phyloP scores from a whole-genome alignment of 2,797 vertebrate species.

The Sebastolobus alascanus region DNA sequence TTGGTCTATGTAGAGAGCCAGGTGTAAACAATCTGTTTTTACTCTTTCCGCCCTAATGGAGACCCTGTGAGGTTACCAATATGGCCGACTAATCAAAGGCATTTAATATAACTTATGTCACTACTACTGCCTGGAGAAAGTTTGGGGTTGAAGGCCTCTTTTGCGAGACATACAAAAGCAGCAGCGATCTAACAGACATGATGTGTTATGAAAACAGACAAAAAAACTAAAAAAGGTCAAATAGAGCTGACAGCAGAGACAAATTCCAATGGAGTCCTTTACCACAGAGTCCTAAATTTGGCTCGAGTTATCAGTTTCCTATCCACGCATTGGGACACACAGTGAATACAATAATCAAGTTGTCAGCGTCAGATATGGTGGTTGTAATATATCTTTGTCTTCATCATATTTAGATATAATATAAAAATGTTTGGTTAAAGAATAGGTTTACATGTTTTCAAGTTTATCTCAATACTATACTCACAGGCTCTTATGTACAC shows the following conservation, averaged over 20 bases:
- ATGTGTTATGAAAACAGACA: neutral
- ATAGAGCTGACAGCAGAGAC: neutral
- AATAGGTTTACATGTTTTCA: neutral
- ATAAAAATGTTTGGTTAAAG: neutral
- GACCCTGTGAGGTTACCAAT: neutral
- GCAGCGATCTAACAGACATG: neutral
- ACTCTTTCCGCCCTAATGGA: neutral
- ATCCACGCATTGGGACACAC: neutral
- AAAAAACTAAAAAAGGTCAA: neutral
- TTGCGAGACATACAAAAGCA: neutral
- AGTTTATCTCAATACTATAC: neutral
- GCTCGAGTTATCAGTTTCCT: neutral
- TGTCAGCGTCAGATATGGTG: neutral
- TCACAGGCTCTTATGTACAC: neutral
- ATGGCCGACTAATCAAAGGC: neutral
- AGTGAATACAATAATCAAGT: neutral
- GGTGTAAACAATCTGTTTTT: neutral
- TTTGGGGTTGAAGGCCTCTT: neutral
- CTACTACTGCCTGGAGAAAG: neutral
- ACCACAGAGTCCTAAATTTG: neutral
- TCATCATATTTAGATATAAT: neutral
- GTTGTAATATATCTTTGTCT: neutral
- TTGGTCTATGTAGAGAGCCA: neutral
- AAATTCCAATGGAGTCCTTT: neutral
- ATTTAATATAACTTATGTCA: neutral